Evolutionary conservation across 2,113 vertebrate genomes (phyloP), one percentile per base, ranked within the genome.

Genomic region (Empidonax traillii): DNA sequence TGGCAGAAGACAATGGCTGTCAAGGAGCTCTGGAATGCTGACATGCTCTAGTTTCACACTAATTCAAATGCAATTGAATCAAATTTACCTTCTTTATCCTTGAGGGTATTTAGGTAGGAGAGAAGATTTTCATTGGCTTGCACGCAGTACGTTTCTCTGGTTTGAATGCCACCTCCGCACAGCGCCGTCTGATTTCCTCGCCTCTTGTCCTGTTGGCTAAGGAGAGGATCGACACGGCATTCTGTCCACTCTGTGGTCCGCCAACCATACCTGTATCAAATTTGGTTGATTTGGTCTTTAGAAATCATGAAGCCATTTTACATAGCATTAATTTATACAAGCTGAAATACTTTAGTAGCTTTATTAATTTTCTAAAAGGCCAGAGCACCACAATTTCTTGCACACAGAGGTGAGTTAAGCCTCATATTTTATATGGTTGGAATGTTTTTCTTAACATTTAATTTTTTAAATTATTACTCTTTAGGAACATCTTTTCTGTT

Each of bases 131-230:
- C 98, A 2, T 98, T 99, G n/a, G 98, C 98, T 91, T 99, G 99
- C 71, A 99, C 98, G 1, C 99, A 99, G 91, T 99, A 99, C 16
- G 97, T 96, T 51, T 99, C 99, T 33, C 99, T 97, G 5, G 97
- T 99, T 93, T 99, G 99, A 88, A 99, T 31, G 9, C 99, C 99
- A 4, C 99, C 99, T 11, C 99, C 99, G 1, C 99, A 99, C 9
- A 99, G 98, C 1, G 99, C 98, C 0, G 99, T 99, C 94, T 99
- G 98, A 93, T 99, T 99, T 66, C 98, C 98, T 19, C 99, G 97
- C 41, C 99, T 97, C 92, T 99, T 99, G 96, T 99, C 99, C 96
- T 99, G 99, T 41, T 99, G 99, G 92, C 98, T 99, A 8, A 99
- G 99, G 94, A 99, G 96, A 46, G 98, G 94, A 93, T 99, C 99